phyloP scores from a whole-genome alignment of 2,113 vertebrate genomes.

The Carassius auratus region DNA sequence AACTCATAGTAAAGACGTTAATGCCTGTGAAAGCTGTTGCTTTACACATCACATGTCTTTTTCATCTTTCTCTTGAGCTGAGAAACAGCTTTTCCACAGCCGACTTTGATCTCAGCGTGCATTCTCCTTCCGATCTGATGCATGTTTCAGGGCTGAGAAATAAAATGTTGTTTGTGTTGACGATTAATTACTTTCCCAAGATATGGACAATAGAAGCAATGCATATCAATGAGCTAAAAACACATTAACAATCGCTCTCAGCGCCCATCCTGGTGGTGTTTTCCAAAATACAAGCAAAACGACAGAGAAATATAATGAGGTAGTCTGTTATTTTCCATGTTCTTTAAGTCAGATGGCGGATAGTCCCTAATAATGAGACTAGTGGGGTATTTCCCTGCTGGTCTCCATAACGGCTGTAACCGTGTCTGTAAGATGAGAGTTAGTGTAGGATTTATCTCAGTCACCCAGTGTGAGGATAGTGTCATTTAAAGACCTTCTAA shows the following conservation, averaged over 20 bases:
- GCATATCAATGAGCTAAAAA: not conserved
- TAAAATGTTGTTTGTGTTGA: not conserved
- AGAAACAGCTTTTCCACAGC: not conserved
- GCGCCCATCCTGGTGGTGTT: not conserved
- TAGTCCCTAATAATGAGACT: conserved; percentile 17
- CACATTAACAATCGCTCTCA: not conserved
- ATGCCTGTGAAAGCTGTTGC: not conserved
- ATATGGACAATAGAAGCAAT: not conserved
- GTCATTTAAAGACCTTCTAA: conserved; percentile 64
- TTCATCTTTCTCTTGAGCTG: not conserved
- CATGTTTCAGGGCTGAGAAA: not conserved
- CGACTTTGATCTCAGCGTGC: not conserved
- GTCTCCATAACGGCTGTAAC: conserved; percentile 66
- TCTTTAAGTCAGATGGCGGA: conserved; percentile 9
- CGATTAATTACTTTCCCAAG: not conserved
- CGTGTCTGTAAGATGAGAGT: conserved; percentile 57
- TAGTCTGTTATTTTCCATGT: not conserved
- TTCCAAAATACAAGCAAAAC: not conserved
- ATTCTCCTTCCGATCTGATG: not conserved
- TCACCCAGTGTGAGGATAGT: conserved; percentile 58
- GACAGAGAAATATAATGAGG: not conserved
- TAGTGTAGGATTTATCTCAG: conserved; percentile 61
- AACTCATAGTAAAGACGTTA: not conserved
- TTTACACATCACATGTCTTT: not conserved
- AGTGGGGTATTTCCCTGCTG: conserved; percentile 46